These are phyloP conservation scores for Plemyria rubiginata DNA, from an alignment of 2,888 invertebrate genomes.

Conservation along the genomic window DNA sequence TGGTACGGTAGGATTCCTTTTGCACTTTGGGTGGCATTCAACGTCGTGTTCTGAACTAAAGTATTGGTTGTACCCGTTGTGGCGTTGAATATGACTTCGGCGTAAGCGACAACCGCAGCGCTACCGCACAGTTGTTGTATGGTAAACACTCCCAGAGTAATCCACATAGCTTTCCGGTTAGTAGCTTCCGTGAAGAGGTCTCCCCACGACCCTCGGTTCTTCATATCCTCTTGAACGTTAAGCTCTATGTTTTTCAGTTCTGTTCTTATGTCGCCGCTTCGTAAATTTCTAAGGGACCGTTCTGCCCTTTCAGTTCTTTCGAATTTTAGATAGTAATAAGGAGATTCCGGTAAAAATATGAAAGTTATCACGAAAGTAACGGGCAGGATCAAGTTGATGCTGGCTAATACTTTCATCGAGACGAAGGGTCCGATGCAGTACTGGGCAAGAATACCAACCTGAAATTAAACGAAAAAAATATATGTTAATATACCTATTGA, in stretches of 20 bases:
- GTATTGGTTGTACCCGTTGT: slow-evolving; percentile 47
- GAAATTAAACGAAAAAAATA: slow-evolving; percentile 56
- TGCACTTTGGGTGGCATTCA: slow-evolving; percentile 38
- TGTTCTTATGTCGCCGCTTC: slow-evolving; percentile 82
- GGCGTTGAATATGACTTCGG: slow-evolving; percentile 86
- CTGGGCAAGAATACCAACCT: slow-evolving; percentile 86
- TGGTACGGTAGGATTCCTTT: slow-evolving; percentile 76
- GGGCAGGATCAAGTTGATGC: slow-evolving; percentile 84
- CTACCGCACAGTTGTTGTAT: slow-evolving; percentile 88
- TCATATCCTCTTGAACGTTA: slow-evolving; percentile 82
- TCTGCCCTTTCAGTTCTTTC: slow-evolving; percentile 83
- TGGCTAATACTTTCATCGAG: slow-evolving; percentile 80
- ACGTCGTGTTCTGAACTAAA: slow-evolving; percentile 49
- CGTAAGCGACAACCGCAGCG: slow-evolving; percentile 86
- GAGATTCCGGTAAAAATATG: slow-evolving; percentile 88
- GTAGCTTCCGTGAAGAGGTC: slow-evolving; percentile 83
- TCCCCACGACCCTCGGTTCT: slow-evolving; percentile 76
- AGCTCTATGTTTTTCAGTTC: slow-evolving; percentile 84
- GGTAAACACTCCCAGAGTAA: slow-evolving; percentile 85
- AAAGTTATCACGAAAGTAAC: slow-evolving; percentile 83
- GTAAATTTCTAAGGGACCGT: slow-evolving; percentile 83
- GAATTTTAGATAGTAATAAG: slow-evolving; percentile 83
- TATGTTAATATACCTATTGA: no score
- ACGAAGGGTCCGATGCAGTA: slow-evolving; percentile 86
- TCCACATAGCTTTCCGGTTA: slow-evolving; percentile 86